Evolutionary conservation across 2,888 invertebrate species (phyloP).

Genomic region (Harmothoe impar): DNA sequence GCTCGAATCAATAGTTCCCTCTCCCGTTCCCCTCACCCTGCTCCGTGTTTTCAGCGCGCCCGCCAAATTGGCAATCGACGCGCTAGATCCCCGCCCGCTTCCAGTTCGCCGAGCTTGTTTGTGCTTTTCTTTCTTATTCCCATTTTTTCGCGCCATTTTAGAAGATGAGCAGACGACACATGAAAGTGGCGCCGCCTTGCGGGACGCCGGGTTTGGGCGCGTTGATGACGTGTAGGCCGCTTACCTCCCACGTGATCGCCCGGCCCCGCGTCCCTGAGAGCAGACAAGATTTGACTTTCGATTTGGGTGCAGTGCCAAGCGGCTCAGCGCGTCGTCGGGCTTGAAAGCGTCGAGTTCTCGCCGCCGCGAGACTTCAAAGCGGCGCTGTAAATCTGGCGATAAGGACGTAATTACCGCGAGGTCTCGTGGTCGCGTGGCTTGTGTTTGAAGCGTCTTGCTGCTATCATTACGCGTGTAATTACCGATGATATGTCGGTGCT

Average conservation of each 20-base stretch:
- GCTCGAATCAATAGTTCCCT: constrained; percentile 34
- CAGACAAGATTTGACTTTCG: constrained; percentile 48
- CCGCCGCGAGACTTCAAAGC: constrained; percentile 45
- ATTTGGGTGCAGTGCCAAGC: constrained; percentile 54
- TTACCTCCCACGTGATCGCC: constrained; percentile 10
- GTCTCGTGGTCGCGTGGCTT: constrained; percentile 52
- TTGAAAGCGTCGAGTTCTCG: constrained; percentile 58
- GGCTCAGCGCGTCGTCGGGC: constrained; percentile 55
- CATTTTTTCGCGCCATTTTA: constrained; percentile 51
- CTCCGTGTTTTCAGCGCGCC: constrained; percentile 42
- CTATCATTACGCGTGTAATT: constrained; percentile 53
- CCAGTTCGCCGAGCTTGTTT: neutral
- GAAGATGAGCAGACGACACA: constrained; percentile 59
- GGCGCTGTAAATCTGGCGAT: constrained; percentile 54
- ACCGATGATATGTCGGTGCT: constrained; percentile 61
- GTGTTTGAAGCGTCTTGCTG: constrained; percentile 47
- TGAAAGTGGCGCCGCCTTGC: constrained; percentile 58
- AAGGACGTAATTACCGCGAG: constrained; percentile 61
- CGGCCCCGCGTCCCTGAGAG: neutral
- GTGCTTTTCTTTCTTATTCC: too few species aligned
- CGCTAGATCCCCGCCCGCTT: constrained; percentile 42
- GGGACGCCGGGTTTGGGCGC: constrained; percentile 33
- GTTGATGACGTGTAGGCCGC: constrained; percentile 60
- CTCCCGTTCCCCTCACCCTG: too few species aligned
- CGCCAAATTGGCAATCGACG: constrained; percentile 59